Conservation (phyloP, 1,140 invertebrate genomes). For the Steinernema feltiae region DNA sequence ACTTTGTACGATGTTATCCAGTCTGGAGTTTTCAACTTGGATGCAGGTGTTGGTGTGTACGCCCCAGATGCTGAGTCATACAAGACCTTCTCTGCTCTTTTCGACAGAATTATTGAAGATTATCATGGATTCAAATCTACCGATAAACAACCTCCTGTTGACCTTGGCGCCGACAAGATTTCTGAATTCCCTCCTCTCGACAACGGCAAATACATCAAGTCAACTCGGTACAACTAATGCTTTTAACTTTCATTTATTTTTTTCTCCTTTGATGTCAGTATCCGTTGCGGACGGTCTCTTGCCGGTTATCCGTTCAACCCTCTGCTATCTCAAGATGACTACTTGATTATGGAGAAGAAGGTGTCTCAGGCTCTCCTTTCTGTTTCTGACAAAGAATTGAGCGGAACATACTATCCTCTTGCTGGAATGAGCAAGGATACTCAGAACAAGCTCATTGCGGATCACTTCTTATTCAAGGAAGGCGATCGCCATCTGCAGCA, state of each 20-base stretch:
- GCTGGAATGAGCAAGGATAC: constrained; percentile 62
- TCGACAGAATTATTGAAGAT: constrained; percentile 91
- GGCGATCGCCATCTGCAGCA: constrained; percentile 65
- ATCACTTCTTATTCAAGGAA: constrained; percentile 74
- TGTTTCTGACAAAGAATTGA: constrained; percentile 67
- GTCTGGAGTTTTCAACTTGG: constrained; percentile 23
- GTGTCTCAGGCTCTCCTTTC: constrained; percentile 52
- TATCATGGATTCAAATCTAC: constrained; percentile 76
- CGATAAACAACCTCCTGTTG: constrained; percentile 32
- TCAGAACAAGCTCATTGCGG: constrained; percentile 60
- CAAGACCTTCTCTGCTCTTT: constrained; percentile 76
- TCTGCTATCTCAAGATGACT: constrained; percentile 52
- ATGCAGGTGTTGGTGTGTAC: constrained; percentile 11
- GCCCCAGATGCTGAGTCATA: constrained; percentile 69
- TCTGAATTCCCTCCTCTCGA: constrained; percentile 74
- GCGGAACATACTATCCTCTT: constrained; percentile 81
- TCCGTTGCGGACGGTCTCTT: constrained; percentile 76
- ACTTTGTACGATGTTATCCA: constrained; percentile 62
- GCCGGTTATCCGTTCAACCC: constrained; percentile 81
- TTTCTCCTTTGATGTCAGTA: constrained; percentile 62
- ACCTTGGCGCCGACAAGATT: constrained; percentile 77
- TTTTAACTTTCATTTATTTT: not conserved
- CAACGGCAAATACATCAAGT: constrained; percentile 77
- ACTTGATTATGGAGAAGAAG: constrained; percentile 54
- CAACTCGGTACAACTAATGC: constrained; percentile 68